Evolutionary conservation across 2,888 invertebrate species (phyloP).

Genomic region (Ptychoptera albimana): DNA sequence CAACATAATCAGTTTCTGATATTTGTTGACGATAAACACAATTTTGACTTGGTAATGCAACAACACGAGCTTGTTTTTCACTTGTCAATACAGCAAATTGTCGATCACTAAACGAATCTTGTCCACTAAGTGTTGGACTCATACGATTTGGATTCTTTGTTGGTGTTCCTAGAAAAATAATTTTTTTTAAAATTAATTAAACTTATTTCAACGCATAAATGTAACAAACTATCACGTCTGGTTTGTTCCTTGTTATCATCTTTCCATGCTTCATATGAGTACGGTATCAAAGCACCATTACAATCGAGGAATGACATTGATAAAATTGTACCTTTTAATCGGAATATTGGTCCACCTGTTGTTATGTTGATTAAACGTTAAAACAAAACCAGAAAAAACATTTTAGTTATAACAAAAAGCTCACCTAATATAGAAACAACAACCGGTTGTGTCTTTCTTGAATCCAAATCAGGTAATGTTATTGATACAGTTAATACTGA

Average conservation of each 20-base stretch:
- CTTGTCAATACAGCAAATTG: slow-evolving; percentile 89
- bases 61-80: slow-evolving; percentile 88
- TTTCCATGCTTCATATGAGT: slow-evolving; percentile 83
- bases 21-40: slow-evolving; percentile 87
- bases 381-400: neutral
- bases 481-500: slow-evolving; percentile 88
- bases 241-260: slow-evolving; percentile 46
- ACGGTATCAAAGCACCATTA: slow-evolving; percentile 80
- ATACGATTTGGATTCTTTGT: slow-evolving; percentile 57
- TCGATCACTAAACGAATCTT: slow-evolving; percentile 47
- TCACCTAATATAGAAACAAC: slow-evolving; percentile 76
- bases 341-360: slow-evolving; percentile 87
- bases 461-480: slow-evolving; percentile 63
- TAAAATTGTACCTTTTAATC: slow-evolving; percentile 88
- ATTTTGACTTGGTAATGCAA: slow-evolving; percentile 88
- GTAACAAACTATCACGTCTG: slow-evolving; percentile 26
- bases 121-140: slow-evolving; percentile 52
- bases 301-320: slow-evolving; percentile 93
- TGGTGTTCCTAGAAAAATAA: slow-evolving; percentile 35
- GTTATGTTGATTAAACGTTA: slow-evolving; percentile 9
- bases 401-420: slow-evolving; percentile 13
- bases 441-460: slow-evolving; percentile 69
- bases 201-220: neutral
- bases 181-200: slow-evolving; percentile 3
- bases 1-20: slow-evolving; percentile 83